Evolutionary conservation across 2,797 vertebrate genomes (phyloP).

Genomic region (Danio tinwini): DNA sequence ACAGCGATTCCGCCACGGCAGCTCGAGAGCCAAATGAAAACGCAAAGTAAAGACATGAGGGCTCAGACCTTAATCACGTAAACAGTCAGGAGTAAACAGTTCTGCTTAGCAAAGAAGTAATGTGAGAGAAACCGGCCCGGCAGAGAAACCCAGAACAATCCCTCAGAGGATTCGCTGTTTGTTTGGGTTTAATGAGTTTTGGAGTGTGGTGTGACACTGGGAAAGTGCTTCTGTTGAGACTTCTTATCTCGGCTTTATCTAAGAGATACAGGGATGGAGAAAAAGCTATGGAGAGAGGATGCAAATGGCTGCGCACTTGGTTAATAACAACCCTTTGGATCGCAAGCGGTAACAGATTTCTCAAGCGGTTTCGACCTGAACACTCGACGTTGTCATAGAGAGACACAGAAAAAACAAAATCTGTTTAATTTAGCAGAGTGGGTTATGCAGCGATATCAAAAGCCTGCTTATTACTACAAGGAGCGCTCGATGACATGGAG

Average conservation of each 20-base stretch:
- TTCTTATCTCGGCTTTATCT: constrained; percentile 64
- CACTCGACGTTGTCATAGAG: constrained; percentile 57
- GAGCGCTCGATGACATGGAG: constrained; percentile 72
- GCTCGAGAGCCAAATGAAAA: constrained; percentile 31
- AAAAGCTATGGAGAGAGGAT: constrained; percentile 28
- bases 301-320: constrained; percentile 11
- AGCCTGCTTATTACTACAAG: constrained; percentile 79
- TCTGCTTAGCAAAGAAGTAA: constrained; percentile 49
- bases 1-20: constrained; percentile 1
- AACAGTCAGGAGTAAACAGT: constrained; percentile 49
- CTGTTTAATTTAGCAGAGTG: constrained; percentile 68
- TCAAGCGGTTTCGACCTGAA: background rate
- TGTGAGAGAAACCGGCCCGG: constrained; percentile 31
- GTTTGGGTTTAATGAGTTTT: constrained; percentile 60
- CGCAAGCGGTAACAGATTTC: background rate
- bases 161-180: constrained; percentile 51
- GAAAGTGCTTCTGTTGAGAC: constrained; percentile 50
- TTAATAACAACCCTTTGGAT: constrained; percentile 43
- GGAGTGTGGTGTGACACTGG: constrained; percentile 49
- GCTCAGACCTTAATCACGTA: constrained; percentile 38
- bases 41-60: constrained; percentile 44
- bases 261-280: constrained; percentile 23
- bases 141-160: constrained; percentile 8
- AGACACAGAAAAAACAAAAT: constrained; percentile 61
- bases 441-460: constrained; percentile 74